Conservation (phyloP, 2,113 vertebrate genomes). For the Mesocricetus auratus region DNA sequence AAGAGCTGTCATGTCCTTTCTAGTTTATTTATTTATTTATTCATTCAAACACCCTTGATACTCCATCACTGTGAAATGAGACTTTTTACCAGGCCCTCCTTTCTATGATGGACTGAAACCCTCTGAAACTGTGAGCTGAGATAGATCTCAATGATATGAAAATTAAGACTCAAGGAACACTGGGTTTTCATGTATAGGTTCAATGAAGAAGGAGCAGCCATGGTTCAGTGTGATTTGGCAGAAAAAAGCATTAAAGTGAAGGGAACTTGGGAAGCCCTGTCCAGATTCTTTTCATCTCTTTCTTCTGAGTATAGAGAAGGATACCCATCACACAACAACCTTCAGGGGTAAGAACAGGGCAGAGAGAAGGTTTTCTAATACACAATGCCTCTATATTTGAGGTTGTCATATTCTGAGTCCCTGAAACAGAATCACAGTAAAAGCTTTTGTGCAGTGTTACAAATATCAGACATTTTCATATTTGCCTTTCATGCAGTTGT, state of each 20-base stretch:
- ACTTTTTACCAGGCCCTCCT: not conserved
- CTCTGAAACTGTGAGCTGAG: not conserved
- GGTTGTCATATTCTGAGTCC: not conserved
- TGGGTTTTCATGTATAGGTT: not conserved
- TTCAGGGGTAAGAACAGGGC: not conserved
- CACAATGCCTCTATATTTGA: not conserved
- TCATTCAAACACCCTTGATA: not conserved
- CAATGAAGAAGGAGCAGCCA: not conserved
- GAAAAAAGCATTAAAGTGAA: not conserved
- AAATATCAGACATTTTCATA: not conserved
- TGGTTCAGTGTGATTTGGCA: not conserved
- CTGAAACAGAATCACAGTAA: not conserved
- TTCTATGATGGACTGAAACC: not conserved
- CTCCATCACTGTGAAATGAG: not conserved
- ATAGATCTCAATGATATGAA: not conserved
- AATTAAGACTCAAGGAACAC: not conserved
- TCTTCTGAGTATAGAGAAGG: not conserved
- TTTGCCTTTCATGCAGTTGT: not conserved
- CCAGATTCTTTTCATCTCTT: not conserved
- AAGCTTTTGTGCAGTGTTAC: not conserved
- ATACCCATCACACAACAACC: not conserved
- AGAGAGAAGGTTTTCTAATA: not conserved
- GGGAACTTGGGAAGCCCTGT: not conserved
- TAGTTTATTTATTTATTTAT: no score
- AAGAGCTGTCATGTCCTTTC: not conserved